Percentiles rank a stretch among this genome's conserved stretches.
Conservation (phyloP, 2,113 vertebrate species). For the Tachysurus vachellii region DNA sequence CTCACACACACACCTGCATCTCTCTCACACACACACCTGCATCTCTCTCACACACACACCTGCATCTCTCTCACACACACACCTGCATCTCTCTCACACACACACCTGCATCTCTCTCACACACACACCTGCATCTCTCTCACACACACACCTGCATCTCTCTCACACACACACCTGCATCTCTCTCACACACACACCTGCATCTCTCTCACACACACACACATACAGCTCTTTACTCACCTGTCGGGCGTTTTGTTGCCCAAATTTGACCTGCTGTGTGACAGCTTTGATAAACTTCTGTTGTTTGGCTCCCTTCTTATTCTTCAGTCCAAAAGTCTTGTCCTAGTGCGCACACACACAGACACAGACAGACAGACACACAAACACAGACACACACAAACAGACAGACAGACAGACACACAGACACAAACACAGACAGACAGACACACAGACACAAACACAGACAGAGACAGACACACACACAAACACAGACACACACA, state of each 20-base stretch:
- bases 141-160: neutral
- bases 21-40: neutral
- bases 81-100: neutral
- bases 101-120: neutral
- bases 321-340: constrained; percentile 98
- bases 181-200: neutral
- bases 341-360: constrained; percentile 73
- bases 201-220: neutral
- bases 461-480: no score
- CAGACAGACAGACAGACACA: neutral
- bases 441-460: neutral
- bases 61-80: no score
- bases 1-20: no score
- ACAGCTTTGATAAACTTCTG: constrained; percentile 98
- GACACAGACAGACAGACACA: neutral
- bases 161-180: neutral
- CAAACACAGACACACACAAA: neutral
- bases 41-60: no score
- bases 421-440: neutral
- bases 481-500: no score
- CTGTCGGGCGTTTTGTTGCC: constrained; percentile 85
- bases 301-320: constrained; percentile 98
- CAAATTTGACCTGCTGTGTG: constrained; percentile 93
- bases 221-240: constrained; percentile 58
- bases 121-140: neutral